Evolutionary conservation across 2,113 vertebrate species (phyloP).

Genomic region (Montifringilla adamsi): DNA sequence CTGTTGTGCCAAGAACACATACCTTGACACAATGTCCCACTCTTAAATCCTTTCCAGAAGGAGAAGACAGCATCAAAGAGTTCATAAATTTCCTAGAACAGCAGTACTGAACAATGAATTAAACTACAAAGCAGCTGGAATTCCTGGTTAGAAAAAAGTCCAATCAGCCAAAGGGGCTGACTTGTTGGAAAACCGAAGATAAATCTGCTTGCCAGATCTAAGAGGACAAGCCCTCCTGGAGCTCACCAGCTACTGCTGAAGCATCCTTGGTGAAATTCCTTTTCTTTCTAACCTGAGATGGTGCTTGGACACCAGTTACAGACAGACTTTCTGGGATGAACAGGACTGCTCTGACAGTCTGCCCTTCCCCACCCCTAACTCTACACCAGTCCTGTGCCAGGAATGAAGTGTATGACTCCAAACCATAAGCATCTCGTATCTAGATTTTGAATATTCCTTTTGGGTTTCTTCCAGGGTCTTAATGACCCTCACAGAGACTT

Average conservation of each 20-base stretch:
- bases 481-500: background rate
- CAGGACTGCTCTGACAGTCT: background rate
- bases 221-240: background rate
- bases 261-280: background rate
- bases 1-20: background rate
- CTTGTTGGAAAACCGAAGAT: background rate
- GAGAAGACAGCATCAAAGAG: constrained; percentile 19
- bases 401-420: background rate
- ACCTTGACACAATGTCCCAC: background rate
- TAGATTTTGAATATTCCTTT: background rate
- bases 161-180: background rate
- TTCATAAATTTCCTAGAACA: background rate
- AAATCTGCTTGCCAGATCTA: constrained; percentile 22
- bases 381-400: background rate
- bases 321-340: background rate
- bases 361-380: background rate
- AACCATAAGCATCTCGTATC: background rate
- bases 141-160: background rate
- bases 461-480: background rate
- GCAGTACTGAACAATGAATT: background rate
- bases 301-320: background rate
- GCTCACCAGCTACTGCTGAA: background rate
- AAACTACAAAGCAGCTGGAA: constrained; percentile 34
- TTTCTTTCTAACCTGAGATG: background rate
- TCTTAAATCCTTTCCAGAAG: background rate